Percentiles rank a stretch among this genome's conserved stretches.
These are phyloP conservation scores for Yponomeuta malinellus DNA, from an alignment of 2,888 invertebrate species.

Conservation along the genomic window DNA sequence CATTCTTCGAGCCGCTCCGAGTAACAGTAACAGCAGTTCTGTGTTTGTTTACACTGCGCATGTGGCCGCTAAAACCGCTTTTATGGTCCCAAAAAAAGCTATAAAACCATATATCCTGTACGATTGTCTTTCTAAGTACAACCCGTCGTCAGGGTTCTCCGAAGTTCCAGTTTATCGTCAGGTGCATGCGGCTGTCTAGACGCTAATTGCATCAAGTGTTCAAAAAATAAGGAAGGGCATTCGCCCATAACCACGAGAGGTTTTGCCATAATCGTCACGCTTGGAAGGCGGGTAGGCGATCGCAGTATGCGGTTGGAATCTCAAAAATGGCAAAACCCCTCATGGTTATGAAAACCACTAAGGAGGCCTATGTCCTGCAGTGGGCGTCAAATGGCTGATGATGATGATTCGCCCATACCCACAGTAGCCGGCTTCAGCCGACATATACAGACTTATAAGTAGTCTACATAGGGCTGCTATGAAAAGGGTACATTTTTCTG, in stretches of 20 bases:
- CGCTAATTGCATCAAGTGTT: background rate
- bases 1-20: background rate
- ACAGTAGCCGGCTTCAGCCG: too few species aligned
- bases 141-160: background rate
- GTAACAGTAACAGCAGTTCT: background rate
- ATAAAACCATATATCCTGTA: background rate
- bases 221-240: background rate
- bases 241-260: background rate
- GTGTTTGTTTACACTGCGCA: background rate
- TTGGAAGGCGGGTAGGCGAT: too few species aligned
- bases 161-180: background rate
- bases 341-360: too few species aligned
- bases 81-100: background rate
- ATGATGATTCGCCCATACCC: background rate
- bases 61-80: slow-evolving; percentile 2
- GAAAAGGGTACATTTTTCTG: too few species aligned
- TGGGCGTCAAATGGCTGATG: too few species aligned
- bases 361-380: too few species aligned
- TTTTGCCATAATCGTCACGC: too few species aligned
- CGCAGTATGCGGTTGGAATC: too few species aligned
- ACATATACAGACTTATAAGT: too few species aligned
- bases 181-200: background rate
- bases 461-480: too few species aligned
- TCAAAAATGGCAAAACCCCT: too few species aligned
- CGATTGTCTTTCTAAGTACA: background rate